Percentiles rank a stretch among this genome's conserved stretches.
Evolutionary conservation across 1,140 invertebrate genomes (phyloP).

Genomic region (Battus philenor): DNA sequence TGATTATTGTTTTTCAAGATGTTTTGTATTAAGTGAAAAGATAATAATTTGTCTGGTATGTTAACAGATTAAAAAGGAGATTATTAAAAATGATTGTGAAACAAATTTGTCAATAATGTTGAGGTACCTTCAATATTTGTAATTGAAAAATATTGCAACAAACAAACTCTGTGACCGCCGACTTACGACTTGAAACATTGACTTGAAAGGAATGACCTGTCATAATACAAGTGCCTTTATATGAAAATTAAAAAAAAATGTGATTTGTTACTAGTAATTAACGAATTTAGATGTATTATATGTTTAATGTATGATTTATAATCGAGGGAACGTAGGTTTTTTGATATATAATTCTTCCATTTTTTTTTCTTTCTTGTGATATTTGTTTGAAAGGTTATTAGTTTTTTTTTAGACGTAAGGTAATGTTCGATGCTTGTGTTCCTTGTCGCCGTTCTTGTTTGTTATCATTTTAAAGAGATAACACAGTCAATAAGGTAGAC

Average conservation of each 20-base stretch:
- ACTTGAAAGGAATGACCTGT: constrained; percentile 9
- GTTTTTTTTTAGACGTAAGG: constrained; percentile 13
- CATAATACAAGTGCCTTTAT: constrained; percentile 14
- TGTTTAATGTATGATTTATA: not conserved
- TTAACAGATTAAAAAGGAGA: no score
- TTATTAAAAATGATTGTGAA: no score
- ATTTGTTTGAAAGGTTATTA: constrained; percentile 25
- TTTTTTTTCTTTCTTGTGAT: constrained; percentile 26
- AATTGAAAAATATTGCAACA: no score
- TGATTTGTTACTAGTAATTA: constrained; percentile 13
- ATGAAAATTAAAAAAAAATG: constrained; percentile 7
- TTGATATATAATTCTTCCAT: constrained; percentile 29
- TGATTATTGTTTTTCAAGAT: no score
- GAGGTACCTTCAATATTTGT: no score
- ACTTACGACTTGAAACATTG: no score
- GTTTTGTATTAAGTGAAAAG: no score
- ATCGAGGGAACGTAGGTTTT: constrained; percentile 1
- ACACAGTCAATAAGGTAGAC: no score
- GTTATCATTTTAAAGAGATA: constrained; percentile 2
- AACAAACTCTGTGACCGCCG: no score
- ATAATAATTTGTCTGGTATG: no score
- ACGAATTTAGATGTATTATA: constrained; percentile 17
- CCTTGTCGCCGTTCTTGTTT: constrained; percentile 3
- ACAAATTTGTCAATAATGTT: no score
- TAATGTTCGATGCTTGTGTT: constrained; percentile 2